These are phyloP conservation scores for Tachycineta bicolor DNA, from an alignment of 2,113 vertebrate genomes.

Conservation along the genomic window DNA sequence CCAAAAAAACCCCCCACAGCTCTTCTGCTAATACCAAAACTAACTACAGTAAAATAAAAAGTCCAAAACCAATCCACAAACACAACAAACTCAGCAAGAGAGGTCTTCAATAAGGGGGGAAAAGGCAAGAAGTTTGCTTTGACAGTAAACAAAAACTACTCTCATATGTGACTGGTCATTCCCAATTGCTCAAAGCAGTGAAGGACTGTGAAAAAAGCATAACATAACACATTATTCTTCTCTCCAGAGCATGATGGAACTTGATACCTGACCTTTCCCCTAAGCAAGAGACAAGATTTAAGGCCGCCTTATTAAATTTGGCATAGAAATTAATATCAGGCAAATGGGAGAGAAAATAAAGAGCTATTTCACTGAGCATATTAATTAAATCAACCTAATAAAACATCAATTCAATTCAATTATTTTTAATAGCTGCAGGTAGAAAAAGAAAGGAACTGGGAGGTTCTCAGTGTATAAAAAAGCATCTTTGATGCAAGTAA, in stretches of 20 bases:
- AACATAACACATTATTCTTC: background rate
- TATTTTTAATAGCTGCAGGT: background rate
- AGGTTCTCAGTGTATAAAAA: background rate
- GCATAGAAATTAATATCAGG: background rate
- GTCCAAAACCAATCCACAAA: background rate
- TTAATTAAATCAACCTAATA: background rate
- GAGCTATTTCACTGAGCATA: background rate
- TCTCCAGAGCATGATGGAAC: background rate
- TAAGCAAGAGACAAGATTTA: background rate
- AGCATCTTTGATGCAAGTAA: background rate
- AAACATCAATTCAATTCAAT: background rate
- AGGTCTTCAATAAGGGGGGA: background rate
- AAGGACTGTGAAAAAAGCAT: background rate
- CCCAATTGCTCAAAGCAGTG: background rate
- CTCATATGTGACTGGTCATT: background rate
- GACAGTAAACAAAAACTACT: background rate
- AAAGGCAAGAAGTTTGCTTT: background rate
- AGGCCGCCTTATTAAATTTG: background rate
- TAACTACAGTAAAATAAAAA: background rate
- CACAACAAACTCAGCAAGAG: background rate
- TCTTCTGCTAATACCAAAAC: background rate
- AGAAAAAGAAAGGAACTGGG: background rate
- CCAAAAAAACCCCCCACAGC: background rate
- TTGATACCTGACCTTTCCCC: background rate
- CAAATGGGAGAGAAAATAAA: background rate